phyloP scores from a whole-genome alignment of 2,888 invertebrate species.

The Abrostola triplasia region DNA sequence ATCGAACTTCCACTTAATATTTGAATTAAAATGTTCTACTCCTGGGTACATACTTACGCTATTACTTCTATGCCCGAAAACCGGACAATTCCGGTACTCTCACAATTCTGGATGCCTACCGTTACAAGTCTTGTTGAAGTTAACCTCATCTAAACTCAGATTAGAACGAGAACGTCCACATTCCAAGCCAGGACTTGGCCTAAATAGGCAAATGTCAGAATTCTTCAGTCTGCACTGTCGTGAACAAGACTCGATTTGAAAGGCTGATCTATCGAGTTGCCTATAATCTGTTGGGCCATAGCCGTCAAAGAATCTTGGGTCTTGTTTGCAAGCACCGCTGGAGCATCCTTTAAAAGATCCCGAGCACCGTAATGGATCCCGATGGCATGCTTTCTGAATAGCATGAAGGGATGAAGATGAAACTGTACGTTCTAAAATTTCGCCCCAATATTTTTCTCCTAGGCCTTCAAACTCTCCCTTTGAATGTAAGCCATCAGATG shows the following conservation, averaged over 20 bases:
- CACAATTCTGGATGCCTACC: constrained; percentile 87
- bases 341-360: constrained; percentile 85
- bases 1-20: constrained; percentile 85
- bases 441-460: constrained; percentile 92
- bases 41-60: constrained; percentile 84
- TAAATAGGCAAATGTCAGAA: constrained; percentile 84
- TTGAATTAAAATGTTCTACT: constrained; percentile 85
- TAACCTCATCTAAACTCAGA: constrained; percentile 84
- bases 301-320: constrained; percentile 81
- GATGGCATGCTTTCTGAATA: constrained; percentile 87
- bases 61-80: constrained; percentile 87
- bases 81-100: constrained; percentile 86
- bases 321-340: constrained; percentile 78
- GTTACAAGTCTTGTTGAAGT: constrained; percentile 84
- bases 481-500: constrained; percentile 84
- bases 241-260: constrained; percentile 85
- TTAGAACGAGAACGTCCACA: constrained; percentile 85
- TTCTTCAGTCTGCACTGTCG: constrained; percentile 84
- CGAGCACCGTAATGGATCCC: constrained; percentile 79
- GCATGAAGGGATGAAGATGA: constrained; percentile 93
- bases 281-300: constrained; percentile 81
- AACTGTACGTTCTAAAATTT: constrained; percentile 93
- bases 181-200: constrained; percentile 79
- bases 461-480: constrained; percentile 90
- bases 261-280: constrained; percentile 82